A percentile compares a stretch with the other conserved stretches of the same genome.
phyloP scores from a whole-genome alignment of 2,888 invertebrate species.

The Sinhomidia bicolor region DNA sequence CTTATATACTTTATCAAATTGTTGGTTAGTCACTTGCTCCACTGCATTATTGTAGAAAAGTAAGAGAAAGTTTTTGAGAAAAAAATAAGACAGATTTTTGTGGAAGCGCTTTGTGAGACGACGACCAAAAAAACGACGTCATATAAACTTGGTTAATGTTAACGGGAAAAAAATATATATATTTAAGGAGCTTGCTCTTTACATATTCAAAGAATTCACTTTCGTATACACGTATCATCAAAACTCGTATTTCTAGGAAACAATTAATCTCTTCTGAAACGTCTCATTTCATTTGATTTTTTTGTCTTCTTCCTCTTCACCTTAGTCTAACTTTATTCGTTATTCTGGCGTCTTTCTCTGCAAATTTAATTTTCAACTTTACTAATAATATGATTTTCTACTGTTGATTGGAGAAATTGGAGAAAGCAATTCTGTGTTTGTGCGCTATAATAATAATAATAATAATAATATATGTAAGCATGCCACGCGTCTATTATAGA shows the following conservation, averaged over 20 bases:
- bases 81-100: conserved; percentile 16
- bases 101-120: background rate
- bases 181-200: background rate
- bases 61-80: background rate
- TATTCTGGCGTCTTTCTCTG: conserved; percentile 1
- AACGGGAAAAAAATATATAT: background rate
- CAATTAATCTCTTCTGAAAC: conserved; percentile 38
- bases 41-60: background rate
- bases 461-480: too few species aligned
- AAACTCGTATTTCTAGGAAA: background rate
- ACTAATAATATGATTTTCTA: conserved; percentile 22
- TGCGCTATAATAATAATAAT: too few species aligned
- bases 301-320: too few species aligned
- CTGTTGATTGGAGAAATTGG: conserved; percentile 31
- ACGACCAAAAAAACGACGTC: background rate
- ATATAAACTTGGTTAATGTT: background rate
- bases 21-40: conserved; percentile 25
- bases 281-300: conserved; percentile 40
- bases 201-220: too few species aligned
- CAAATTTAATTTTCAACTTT: conserved; percentile 20
- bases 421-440: conserved; percentile 5
- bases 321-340: conserved; percentile 1
- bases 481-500: too few species aligned
- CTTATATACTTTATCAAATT: conserved; percentile 56
- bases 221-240: conserved; percentile 29